These are phyloP conservation scores for Elanoides forficatus DNA, from an alignment of 2,113 vertebrate genomes.

Conservation along the genomic window DNA sequence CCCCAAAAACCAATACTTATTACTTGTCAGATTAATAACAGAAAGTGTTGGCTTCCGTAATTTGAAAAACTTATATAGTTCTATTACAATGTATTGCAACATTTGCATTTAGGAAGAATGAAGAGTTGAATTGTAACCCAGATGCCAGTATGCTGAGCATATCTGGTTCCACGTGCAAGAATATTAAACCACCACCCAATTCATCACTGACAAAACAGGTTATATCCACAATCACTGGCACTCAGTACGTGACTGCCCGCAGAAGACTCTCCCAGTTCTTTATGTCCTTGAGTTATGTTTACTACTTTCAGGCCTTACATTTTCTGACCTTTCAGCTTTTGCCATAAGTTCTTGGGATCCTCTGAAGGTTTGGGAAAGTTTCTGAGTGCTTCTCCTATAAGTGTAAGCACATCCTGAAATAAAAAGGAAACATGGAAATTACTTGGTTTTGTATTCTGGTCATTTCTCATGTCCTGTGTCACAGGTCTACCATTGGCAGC, in stretches of 20 bases:
- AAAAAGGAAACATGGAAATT: neutral
- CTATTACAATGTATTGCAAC: neutral
- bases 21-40: constrained; percentile 15
- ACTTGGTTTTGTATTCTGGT: neutral
- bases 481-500: neutral
- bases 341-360: constrained; percentile 66
- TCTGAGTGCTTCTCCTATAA: constrained; percentile 54
- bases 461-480: neutral
- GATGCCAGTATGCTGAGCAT: neutral
- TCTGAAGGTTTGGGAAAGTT: constrained; percentile 63
- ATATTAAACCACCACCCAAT: neutral
- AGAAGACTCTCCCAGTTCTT: neutral
- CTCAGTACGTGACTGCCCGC: neutral
- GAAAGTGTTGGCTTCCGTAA: neutral
- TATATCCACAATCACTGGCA: neutral
- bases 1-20: neutral
- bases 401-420: constrained; percentile 53
- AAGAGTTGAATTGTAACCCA: neutral
- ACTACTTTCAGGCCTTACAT: neutral
- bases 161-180: neutral
- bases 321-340: constrained; percentile 58
- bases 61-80: neutral
- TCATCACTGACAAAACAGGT: neutral
- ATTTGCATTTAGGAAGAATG: neutral
- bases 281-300: neutral